phyloP scores from a whole-genome alignment of 2,888 invertebrate species.

The Acronicta aceris region DNA sequence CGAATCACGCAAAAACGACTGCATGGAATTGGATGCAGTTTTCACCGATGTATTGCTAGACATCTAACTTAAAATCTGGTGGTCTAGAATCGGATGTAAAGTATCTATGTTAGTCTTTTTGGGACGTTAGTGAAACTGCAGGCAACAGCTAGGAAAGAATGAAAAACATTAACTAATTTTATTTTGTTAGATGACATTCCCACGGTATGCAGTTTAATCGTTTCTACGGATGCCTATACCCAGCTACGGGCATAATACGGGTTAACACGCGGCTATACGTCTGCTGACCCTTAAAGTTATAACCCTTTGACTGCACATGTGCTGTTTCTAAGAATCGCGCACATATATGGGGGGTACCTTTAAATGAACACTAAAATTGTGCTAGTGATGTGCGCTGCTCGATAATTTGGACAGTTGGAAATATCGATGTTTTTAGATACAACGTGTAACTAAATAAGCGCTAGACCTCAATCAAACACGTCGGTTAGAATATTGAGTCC shows the following conservation, averaged over 20 bases:
- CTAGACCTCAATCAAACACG: too few species aligned
- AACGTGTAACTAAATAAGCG: too few species aligned
- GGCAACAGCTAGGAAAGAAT: too few species aligned
- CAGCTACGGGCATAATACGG: not conserved
- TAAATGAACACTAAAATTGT: constrained; percentile 8
- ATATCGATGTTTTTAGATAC: not conserved
- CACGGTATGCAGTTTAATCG: not conserved
- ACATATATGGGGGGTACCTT: not conserved
- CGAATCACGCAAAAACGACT: too few species aligned
- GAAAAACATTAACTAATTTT: not conserved
- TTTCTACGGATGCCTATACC: not conserved
- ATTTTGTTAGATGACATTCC: not conserved
- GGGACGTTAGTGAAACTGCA: too few species aligned
- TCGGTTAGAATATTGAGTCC: too few species aligned
- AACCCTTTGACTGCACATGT: not conserved
- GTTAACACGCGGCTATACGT: not conserved
- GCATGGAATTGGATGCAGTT: too few species aligned
- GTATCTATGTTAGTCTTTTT: too few species aligned
- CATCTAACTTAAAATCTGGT: too few species aligned
- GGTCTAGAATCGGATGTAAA: too few species aligned
- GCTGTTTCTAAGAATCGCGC: constrained; percentile 2
- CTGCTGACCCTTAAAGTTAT: not conserved
- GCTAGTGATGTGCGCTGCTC: not conserved
- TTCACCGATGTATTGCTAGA: too few species aligned
- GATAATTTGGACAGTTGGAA: not conserved